Percentiles rank a stretch among this genome's conserved stretches.
These are phyloP conservation scores for Pangasius krempfi DNA, from an alignment of 2,797 vertebrate genomes.

Conservation along the genomic window DNA sequence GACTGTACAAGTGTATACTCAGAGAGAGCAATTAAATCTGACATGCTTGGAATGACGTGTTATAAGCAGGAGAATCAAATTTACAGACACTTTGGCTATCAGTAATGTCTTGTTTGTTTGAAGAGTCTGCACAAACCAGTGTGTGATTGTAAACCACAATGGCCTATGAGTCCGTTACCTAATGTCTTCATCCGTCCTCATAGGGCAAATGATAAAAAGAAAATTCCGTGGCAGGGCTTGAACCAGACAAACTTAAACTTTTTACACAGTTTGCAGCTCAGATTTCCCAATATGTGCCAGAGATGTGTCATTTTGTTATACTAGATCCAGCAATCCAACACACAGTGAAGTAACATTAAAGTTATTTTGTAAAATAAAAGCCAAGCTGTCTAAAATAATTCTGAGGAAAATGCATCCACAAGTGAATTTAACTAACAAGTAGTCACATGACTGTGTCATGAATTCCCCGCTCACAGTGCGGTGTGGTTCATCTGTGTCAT, in stretches of 20 bases:
- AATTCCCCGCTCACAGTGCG: background rate
- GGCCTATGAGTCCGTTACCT: background rate
- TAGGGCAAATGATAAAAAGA: slow-evolving; percentile 10
- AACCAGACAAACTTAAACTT: background rate
- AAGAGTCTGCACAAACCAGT: slow-evolving; percentile 19
- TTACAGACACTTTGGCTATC: background rate
- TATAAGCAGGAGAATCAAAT: slow-evolving; percentile 25
- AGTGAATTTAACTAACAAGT: background rate
- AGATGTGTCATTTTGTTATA: slow-evolving; percentile 2
- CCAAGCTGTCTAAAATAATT: background rate
- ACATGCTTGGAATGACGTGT: slow-evolving; percentile 12
- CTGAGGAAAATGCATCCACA: background rate
- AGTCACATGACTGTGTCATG: background rate
- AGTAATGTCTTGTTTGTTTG: slow-evolving; percentile 12
- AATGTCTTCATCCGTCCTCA: background rate
- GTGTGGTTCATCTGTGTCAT: background rate
- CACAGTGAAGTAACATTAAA: background rate
- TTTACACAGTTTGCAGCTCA: background rate
- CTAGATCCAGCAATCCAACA: background rate
- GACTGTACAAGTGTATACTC: slow-evolving; percentile 28
- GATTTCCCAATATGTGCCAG: background rate
- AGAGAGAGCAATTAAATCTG: slow-evolving; percentile 23
- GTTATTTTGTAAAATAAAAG: background rate
- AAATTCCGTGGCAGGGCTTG: background rate
- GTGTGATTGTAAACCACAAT: background rate